A percentile compares a stretch with the other conserved stretches of the same genome.
phyloP scores from a whole-genome alignment of 2,797 vertebrate genomes.

The Echeneis naucrates region DNA sequence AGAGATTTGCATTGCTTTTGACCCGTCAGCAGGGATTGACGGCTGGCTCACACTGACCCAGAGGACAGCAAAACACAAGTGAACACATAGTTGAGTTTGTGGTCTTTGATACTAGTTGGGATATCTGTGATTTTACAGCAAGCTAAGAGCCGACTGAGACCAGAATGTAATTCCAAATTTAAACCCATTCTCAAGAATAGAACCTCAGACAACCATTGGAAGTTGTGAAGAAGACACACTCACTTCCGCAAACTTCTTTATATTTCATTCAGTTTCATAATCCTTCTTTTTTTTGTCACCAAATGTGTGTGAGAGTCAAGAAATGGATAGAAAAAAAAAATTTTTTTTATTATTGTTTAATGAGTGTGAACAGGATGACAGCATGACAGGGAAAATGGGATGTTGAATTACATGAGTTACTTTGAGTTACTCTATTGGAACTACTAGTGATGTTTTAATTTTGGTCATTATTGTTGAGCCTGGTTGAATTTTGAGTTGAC shows the following conservation, averaged over 20 bases:
- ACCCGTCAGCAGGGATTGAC: conserved; percentile 67
- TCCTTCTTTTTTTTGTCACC: too few species aligned
- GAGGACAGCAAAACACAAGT: conserved; percentile 29
- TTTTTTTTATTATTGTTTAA: too few species aligned
- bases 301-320: too few species aligned
- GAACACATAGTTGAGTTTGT: conserved; percentile 9
- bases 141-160: neutral
- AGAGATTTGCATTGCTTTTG: conserved; percentile 63
- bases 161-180: neutral
- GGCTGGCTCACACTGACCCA: conserved; percentile 31
- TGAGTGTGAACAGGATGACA: too few species aligned
- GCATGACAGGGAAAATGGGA: too few species aligned
- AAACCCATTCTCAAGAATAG: neutral
- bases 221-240: neutral
- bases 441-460: too few species aligned
- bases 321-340: too few species aligned
- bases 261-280: too few species aligned
- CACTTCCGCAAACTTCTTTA: neutral
- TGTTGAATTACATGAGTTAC: too few species aligned
- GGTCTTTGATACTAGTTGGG: neutral
- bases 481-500: too few species aligned
- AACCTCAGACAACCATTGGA: neutral
- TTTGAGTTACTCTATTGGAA: too few species aligned
- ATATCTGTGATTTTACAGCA: neutral
- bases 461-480: too few species aligned